Percentiles rank a stretch among this genome's conserved stretches.
Conservation (phyloP, 2,888 invertebrate genomes). For the Busseola fusca region DNA sequence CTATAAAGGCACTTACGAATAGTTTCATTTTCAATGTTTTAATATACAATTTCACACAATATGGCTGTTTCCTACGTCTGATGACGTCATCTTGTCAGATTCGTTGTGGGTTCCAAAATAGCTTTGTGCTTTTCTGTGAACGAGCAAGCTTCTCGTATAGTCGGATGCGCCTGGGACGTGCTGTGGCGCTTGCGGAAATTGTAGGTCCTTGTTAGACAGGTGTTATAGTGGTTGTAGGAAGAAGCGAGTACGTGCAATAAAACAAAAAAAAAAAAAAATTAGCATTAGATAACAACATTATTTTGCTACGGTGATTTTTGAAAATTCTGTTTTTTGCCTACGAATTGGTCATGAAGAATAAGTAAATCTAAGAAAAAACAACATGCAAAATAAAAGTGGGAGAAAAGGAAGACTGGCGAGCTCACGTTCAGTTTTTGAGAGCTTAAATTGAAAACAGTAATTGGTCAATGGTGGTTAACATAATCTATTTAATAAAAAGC, state of each 20-base stretch:
- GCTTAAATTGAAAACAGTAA: background rate
- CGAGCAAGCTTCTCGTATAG: conserved; percentile 16
- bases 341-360: background rate
- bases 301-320: background rate
- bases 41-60: conserved; percentile 7
- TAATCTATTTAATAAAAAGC: background rate
- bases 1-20: conserved; percentile 54
- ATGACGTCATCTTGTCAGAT: conserved; percentile 2
- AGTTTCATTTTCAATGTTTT: conserved; percentile 19
- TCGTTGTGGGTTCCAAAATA: conserved; percentile 24
- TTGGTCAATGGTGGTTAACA: background rate
- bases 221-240: conserved; percentile 38
- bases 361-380: background rate
- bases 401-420: background rate
- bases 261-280: conserved; percentile 42
- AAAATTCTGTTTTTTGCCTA: background rate
- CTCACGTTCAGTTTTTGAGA: background rate
- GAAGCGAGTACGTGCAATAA: conserved; percentile 44
- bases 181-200: conserved; percentile 15
- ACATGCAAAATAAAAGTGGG: background rate
- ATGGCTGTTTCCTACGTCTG: conserved; percentile 4
- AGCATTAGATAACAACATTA: conserved; percentile 11
- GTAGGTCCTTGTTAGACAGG: conserved; percentile 42
- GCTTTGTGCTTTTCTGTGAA: conserved; percentile 16
- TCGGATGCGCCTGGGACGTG: conserved; percentile 20